phyloP scores from a whole-genome alignment of 2,113 vertebrate species.

The Thunnus maccoyii region DNA sequence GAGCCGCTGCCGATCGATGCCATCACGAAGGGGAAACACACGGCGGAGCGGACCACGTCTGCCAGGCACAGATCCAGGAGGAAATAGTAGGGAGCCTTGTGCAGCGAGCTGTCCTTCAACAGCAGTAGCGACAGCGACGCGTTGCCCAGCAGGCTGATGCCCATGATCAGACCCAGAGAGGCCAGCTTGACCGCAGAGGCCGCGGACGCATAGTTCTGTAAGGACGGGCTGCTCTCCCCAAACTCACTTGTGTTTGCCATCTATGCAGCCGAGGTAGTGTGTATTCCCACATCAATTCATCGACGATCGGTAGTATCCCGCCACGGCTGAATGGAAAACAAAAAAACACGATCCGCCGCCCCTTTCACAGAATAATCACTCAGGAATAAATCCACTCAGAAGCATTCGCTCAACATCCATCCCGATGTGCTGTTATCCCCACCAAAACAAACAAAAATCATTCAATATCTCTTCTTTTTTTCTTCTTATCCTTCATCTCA shows the following conservation, averaged over 20 bases:
- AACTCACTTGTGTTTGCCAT: slow-evolving; percentile 94
- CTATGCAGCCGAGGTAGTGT: slow-evolving; percentile 72
- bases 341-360: slow-evolving; percentile 30
- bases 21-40: slow-evolving; percentile 97
- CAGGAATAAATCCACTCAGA: slow-evolving; percentile 37
- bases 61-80: slow-evolving; percentile 95
- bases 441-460: slow-evolving; percentile 25
- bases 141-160: slow-evolving; percentile 93
- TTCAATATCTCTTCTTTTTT: slow-evolving; percentile 50
- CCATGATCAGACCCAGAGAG: slow-evolving; percentile 92
- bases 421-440: slow-evolving; percentile 34
- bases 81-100: slow-evolving; percentile 94
- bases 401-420: slow-evolving; percentile 46
- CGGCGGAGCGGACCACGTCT: slow-evolving; percentile 91
- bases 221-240: slow-evolving; percentile 87
- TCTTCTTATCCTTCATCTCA: slow-evolving; percentile 76
- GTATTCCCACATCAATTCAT: slow-evolving; percentile 77
- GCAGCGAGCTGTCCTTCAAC: slow-evolving; percentile 92
- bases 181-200: slow-evolving; percentile 91
- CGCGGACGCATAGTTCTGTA: slow-evolving; percentile 87
- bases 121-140: slow-evolving; percentile 91
- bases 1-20: slow-evolving; percentile 90
- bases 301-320: slow-evolving; percentile 22
- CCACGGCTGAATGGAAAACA: slow-evolving; percentile 3
- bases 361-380: not conserved